These are phyloP conservation scores for Ibidorhyncha struthersii DNA, from an alignment of 2,113 vertebrate species.

Conservation along the genomic window DNA sequence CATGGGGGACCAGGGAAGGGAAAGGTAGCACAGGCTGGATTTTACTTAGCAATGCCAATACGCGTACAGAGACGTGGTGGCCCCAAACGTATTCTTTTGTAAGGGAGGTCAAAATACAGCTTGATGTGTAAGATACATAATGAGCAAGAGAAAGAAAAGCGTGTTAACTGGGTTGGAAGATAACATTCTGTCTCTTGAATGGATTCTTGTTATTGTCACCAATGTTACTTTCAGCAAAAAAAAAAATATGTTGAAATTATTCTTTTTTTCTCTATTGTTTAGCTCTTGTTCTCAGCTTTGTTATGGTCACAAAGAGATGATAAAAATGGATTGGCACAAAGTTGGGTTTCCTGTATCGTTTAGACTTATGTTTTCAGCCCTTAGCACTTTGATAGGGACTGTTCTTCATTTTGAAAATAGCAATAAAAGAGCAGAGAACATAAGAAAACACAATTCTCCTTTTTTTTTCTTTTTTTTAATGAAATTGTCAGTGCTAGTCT, in stretches of 20 bases:
- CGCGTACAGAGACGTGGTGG: background rate
- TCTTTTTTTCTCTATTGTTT: slow-evolving; percentile 20
- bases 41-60: background rate
- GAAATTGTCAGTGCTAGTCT: slow-evolving; percentile 30
- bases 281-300: slow-evolving; percentile 55
- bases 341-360: slow-evolving; percentile 32
- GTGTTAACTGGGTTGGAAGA: slow-evolving; percentile 39
- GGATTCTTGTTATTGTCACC: slow-evolving; percentile 7
- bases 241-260: slow-evolving; percentile 5
- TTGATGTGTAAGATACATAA: background rate
- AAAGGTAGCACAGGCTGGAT: background rate
- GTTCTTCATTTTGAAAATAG: slow-evolving; percentile 57
- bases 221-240: background rate
- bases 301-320: slow-evolving; percentile 45
- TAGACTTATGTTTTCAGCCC: slow-evolving; percentile 51
- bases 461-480: background rate
- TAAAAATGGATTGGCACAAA: slow-evolving; percentile 53
- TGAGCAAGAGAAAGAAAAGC: background rate
- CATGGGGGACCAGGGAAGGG: background rate
- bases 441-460: slow-evolving; percentile 17
- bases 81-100: background rate
- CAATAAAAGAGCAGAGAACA: slow-evolving; percentile 26
- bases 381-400: slow-evolving; percentile 37
- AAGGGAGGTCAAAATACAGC: background rate
- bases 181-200: slow-evolving; percentile 39